Base-by-base conservation (phyloP, 2,888 invertebrate species). In the Nesidiocoris tenuis region DNA sequence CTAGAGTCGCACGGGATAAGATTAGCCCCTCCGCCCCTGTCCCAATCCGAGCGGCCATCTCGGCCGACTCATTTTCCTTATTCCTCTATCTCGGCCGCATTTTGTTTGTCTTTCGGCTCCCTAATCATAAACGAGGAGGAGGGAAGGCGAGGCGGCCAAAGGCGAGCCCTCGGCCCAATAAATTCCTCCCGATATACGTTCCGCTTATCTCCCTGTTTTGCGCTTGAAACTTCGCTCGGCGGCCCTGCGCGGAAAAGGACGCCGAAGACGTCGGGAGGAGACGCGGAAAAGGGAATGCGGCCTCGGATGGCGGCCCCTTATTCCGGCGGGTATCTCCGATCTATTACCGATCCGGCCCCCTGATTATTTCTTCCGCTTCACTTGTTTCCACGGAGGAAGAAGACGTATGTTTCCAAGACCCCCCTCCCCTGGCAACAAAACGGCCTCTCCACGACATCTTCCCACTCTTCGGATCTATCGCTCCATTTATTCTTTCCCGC, bases 361-460 rank as follows among this genome's bases (percentile, higher is more conserved):
- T 19, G 68, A 59, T 70, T 70, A 24, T n/a, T 22, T 57, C 68
- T 68, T 68, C 68, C 55, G n/a, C 54, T 68, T 57, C 21, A 57
- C 23, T 68, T 56, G 21, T 57, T 68, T 23, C 19, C 3, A 39
- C 39, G 39, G 12, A 19, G 16, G 16, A 18, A n/a, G 25, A 55
- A 67, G 67, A 67, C 39, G 18, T 67, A 67, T 67, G 67, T 67
- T 67, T 56, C 19, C 56, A 7, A 39, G 39, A n/a, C n/a, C n/a
- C n/a, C 39, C 12, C 39, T 39, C 12, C 39, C 5, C 39, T 39
- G 5, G 39, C 39, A 39, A 39, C 39, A 39, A 39, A 39, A 39
- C 39, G 39, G 39, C 12, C 39, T n/a, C 39, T 39, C 39, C 39
- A 7, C 39, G 5, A 39, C 39, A 39, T 39, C 5, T 39, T 39